Evolutionary conservation across 37 sponge, comb jelly and placozoan genomes (phyloP).

Genomic region (Cliona cf. orientalis): DNA sequence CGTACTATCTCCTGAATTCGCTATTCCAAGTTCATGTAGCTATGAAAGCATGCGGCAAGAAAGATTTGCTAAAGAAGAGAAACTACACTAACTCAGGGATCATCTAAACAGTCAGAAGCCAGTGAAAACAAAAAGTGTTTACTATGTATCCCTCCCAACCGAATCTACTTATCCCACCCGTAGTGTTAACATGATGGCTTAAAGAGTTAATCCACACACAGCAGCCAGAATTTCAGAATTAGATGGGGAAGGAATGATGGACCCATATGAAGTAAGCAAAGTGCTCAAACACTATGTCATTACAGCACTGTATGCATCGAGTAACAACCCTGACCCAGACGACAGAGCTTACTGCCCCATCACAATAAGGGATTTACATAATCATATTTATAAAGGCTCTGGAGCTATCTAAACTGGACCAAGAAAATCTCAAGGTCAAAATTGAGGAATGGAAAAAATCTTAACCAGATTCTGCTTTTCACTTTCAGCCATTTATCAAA

Average conservation of each 20-base stretch:
- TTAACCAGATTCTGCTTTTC: not conserved
- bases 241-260: not conserved
- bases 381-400: not conserved
- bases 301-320: too few species aligned
- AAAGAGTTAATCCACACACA: not conserved
- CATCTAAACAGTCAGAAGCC: not conserved
- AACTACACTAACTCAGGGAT: not conserved
- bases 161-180: not conserved
- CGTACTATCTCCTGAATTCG: not conserved
- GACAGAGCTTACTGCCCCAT: constrained; percentile 34
- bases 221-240: constrained; percentile 5
- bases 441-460: constrained; percentile 28
- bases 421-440: constrained; percentile 19
- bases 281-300: constrained; percentile 6
- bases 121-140: not conserved
- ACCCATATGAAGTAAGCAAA: not conserved
- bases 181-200: not conserved
- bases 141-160: not conserved
- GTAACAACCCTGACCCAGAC: not conserved
- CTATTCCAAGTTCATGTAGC: not conserved
- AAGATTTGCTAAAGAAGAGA: not conserved
- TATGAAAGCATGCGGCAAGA: not conserved
- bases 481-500: constrained; percentile 10
- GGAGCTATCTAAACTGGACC: constrained; percentile 4
- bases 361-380: constrained; percentile 11